Base-by-base conservation (phyloP, 2,113 vertebrate genomes). In the Callorhinus ursinus region DNA sequence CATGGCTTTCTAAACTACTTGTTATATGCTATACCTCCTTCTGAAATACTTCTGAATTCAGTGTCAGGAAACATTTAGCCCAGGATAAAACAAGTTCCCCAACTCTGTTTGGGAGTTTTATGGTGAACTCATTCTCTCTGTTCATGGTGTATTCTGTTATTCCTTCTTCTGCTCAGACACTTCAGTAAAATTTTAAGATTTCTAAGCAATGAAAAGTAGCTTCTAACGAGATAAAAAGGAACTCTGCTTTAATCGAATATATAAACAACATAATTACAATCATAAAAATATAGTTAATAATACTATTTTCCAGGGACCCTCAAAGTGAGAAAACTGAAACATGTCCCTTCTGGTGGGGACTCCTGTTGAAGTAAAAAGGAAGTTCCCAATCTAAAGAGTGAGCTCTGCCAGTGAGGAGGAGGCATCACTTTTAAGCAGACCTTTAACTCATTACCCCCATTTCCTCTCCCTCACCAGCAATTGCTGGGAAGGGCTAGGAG, bases 101-200 rank as follows among this genome's bases (percentile, higher is more conserved):
- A 89, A 77, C 14, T 28, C 72, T 72, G 13, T 88, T 88, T 83
- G 69, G 49, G 36, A 39, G 13, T 93, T 93, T 95, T 85, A 80
- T 36, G 72, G 42, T 89, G 51, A 96, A 93, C 13, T 88, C 31
- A 71, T 95, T 82, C 16, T 72, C 59, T 84, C 22, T 72, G 12
- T 90, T 71, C 80, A 88, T 33, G 46, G 12, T 39, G 61, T 51
- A 86, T 46, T 84, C 39, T 96, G 26, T 77, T 94, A 15, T 90
- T 59, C 67, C 11, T 84, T 89, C 84, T 91, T 28, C 26, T 69
- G 18, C 49, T 97, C n/a, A 57, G 51, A 91, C 28, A 76, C 26
- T 10, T 96, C 24, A 93, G 31, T 81, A 93, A 92, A 89, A 81
- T 81, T 61, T 83, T 80, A 93, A 88, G n/a, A 84, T 82, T 93